Evolutionary conservation across 23 tunicate species (phyloP), one percentile per base, ranked within the genome.

Genomic region (Styela plicata): DNA sequence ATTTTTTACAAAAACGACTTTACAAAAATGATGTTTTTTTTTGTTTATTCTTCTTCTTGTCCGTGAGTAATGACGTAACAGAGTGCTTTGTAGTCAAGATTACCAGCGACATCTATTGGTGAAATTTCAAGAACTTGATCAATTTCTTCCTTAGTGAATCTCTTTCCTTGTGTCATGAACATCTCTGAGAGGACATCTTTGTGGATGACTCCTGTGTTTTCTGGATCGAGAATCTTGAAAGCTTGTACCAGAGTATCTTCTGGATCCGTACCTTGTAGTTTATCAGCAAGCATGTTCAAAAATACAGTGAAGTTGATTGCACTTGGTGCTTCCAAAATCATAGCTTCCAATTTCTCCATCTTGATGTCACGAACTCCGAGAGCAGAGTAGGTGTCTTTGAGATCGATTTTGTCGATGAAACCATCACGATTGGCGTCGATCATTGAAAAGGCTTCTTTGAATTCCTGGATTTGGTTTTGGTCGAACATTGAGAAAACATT

Each of bases 41-140:
- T n/a, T n/a, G n/a, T 28, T 27, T 86, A 89, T 69, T 96, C 99
- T 65, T 96, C 99, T 74, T 96, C 93, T 84, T 88, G 94, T 24
- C 99, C 99, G 89, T 96, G 99, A 33, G 99, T 96, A 44, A 96
- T 94, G 28, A 96, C 91, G 87, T 96, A 80, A 34, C 74, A 85
- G 44, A 85, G 85, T 20, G 86, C 81, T 68, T 89, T 89, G 82
- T 87, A 87, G 44, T 89, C 95, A 24, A 89, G 85, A 70, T 89
- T 89, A 18, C 95, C 95, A 25, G 95, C 89, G 30, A 83, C 95
- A 67, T 89, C 95, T 23, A 89, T 70, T 52, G 95, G 95, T 2
- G 95, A 85, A 52, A 89, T 85, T 63, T 86, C 96, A 61, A 90
- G 31, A 77, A 90, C 84, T 63, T 86, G 90, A 27, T 90, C 91